These are phyloP conservation scores for Perccottus glenii DNA, from an alignment of 2,113 vertebrate genomes.

Conservation along the genomic window DNA sequence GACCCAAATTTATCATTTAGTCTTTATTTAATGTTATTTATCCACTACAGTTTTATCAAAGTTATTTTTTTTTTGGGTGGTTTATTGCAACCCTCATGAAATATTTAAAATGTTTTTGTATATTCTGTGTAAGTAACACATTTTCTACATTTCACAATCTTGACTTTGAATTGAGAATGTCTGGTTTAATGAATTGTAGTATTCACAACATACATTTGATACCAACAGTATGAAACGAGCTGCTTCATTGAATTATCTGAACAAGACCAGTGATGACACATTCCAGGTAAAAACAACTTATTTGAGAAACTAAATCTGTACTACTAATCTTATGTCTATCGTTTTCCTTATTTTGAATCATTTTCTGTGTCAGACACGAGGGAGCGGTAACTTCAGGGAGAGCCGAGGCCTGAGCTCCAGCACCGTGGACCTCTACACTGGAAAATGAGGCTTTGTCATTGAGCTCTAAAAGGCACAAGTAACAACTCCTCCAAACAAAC, in stretches of 20 bases:
- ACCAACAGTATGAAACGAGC: constrained; percentile 92
- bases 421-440: constrained; percentile 76
- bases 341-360: not conserved
- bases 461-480: not conserved
- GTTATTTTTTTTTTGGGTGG: not conserved
- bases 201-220: too few species aligned
- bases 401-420: constrained; percentile 83
- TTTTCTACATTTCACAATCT: too few species aligned
- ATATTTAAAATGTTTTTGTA: too few species aligned
- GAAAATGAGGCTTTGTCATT: constrained; percentile 56
- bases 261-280: constrained; percentile 84
- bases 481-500: not conserved
- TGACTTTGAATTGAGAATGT: too few species aligned
- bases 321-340: not conserved
- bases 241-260: constrained; percentile 91
- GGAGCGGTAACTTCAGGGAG: constrained; percentile 59
- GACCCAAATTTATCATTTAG: too few species aligned
- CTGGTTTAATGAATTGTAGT: too few species aligned
- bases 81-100: too few species aligned
- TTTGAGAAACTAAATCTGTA: not conserved
- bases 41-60: not conserved
- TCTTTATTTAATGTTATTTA: too few species aligned
- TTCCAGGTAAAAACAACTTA: constrained; percentile 85
- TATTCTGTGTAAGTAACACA: too few species aligned
- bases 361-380: constrained; percentile 53